These are phyloP conservation scores for Cairina moschata DNA, from an alignment of 2,113 vertebrate species.

Conservation along the genomic window DNA sequence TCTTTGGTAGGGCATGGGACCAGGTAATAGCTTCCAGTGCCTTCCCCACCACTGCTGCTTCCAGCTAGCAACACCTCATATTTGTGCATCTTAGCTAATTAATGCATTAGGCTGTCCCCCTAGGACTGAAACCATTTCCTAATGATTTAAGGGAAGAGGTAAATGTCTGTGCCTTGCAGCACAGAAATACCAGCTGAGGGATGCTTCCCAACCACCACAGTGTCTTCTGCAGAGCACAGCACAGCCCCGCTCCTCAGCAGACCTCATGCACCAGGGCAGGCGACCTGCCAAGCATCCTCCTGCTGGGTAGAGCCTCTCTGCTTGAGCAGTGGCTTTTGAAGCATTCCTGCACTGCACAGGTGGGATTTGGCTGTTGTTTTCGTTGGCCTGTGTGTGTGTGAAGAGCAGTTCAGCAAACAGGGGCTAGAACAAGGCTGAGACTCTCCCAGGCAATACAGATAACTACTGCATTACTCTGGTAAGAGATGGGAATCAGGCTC, in stretches of 20 bases:
- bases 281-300: not conserved
- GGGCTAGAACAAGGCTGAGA: not conserved
- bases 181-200: not conserved
- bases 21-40: not conserved
- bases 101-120: not conserved
- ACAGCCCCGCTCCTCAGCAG: not conserved
- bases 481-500: not conserved
- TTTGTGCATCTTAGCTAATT: not conserved
- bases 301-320: accelerated
- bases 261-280: not conserved
- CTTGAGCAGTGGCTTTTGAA: not conserved
- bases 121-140: not conserved
- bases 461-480: not conserved
- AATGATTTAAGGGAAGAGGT: not conserved
- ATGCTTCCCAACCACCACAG: not conserved
- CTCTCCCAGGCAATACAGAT: not conserved
- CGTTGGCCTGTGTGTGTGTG: not conserved
- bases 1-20: not conserved
- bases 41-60: not conserved
- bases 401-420: not conserved
- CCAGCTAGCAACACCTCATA: not conserved
- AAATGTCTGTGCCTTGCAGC: not conserved
- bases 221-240: not conserved
- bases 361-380: not conserved
- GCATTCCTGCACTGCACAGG: not conserved